Conservation (phyloP, 53 echinoderm and acorn worm genomes). For the Antedon mediterranea region DNA sequence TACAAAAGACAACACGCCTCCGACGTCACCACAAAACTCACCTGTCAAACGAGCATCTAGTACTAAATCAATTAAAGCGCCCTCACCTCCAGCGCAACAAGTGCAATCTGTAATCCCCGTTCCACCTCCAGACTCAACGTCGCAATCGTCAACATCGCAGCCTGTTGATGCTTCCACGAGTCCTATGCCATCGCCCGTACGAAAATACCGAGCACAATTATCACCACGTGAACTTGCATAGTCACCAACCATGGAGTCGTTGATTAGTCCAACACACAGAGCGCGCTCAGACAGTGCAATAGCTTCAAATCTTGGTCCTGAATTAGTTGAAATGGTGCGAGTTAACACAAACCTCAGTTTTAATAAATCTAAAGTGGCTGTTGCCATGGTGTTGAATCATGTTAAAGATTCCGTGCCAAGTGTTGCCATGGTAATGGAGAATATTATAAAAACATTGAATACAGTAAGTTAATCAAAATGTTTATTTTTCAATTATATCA, state of each 20-base stretch:
- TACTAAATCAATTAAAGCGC: slow-evolving; percentile 46
- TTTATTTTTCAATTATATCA: no score
- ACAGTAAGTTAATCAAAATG: slow-evolving; percentile 12
- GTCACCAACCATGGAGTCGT: neutral
- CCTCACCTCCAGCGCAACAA: slow-evolving; percentile 47
- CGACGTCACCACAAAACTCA: neutral
- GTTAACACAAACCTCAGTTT: slow-evolving; percentile 68
- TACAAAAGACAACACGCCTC: neutral
- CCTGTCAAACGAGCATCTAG: neutral
- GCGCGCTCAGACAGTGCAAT: slow-evolving; percentile 7
- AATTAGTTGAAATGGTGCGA: slow-evolving; percentile 77
- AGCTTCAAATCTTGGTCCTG: slow-evolving; percentile 36
- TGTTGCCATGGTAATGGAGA: slow-evolving; percentile 45
- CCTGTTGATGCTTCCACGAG: neutral
- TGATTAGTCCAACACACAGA: slow-evolving; percentile 10
- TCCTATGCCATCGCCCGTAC: neutral
- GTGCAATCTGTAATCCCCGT: neutral
- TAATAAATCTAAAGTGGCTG: slow-evolving; percentile 52
- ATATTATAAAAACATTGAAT: slow-evolving; percentile 31
- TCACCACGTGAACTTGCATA: neutral
- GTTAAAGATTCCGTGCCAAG: slow-evolving; percentile 49
- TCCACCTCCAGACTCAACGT: slow-evolving; percentile 5
- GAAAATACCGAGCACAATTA: neutral
- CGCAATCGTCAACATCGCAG: neutral
- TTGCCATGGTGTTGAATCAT: slow-evolving; percentile 39